Base-by-base conservation (phyloP, 2,888 invertebrate species). In the Leucoptera coffeella region DNA sequence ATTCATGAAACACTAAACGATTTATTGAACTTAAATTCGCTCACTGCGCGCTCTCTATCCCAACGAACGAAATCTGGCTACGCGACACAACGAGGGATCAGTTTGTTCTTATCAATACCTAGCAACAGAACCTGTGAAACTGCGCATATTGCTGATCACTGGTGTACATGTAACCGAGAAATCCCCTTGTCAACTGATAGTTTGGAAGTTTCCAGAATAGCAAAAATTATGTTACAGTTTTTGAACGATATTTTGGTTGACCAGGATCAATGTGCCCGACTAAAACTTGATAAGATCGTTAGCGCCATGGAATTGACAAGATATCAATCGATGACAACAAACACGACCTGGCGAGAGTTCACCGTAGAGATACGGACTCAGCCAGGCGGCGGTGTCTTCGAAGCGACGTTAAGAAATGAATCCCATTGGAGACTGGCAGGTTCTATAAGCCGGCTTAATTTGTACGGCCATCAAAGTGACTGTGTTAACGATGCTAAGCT, bases 151-250 rank as follows among this genome's bases (percentile, higher is more conserved):
- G 78, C 81, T 1, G 78, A 82, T 14, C 87, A 91, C 47, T 94
- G 86, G 85, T 94, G 94, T 50, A 85, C 89, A 12, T 94, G 94
- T 38, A 84, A 88, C 42, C 75, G 75, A 30, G 78, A 78, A 27
- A 58, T 57, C 26, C 73, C 75, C 35, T 44, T 87, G 11, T 45
- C 71, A 1, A 54, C 58, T 1, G 64, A 73, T 15, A 74, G 79
- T 35, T 38, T 50, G 1, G 46, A 56, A 6, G 81, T 84, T 0
- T 46, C 57, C 4, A 60, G 75, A 21, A 80, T 79, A 1, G 80
- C 82, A 0, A 44, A 58, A 1, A 75, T 74, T 35, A 55, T 87
- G 14, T 73, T 90, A 1, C 46, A 56, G 4, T 60, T 78, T 33
- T 67, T 92, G 20, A 91, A 90, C 45, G 35, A 45, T 2, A 58